Base-by-base conservation (phyloP, 1,140 invertebrate species). In the Drosophila erecta region DNA sequence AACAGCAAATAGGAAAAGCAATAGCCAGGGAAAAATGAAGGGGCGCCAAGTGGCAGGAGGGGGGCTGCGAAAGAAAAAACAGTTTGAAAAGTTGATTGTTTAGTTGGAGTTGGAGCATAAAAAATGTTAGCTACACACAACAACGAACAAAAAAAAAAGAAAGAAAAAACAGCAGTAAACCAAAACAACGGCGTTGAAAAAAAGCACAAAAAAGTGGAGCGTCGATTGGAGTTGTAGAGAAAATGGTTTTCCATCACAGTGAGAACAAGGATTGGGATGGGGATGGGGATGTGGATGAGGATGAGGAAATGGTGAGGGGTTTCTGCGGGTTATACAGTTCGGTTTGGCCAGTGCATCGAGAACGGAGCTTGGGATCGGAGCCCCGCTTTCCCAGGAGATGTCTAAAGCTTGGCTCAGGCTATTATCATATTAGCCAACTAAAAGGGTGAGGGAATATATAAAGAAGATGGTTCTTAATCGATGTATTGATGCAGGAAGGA, bases 41-140 rank as follows among this genome's bases (percentile, higher is more conserved):
- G 33, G 35, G 33, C 11, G 41, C 12, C 40, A 33, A 46, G 35
- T 35, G 56, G 66, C 20, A 20, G n/a, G n/a, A 7, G 71, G 11
- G 51, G 44, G 44, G 44, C 27, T 33, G 47, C 20, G 41, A 66
- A 57, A 64, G 47, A 85, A 76, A 86, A 80, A 81, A 86, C 79
- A 77, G 80, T 89, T 89, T 89, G 84, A 89, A 89, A 89, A 89
- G 84, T 89, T 89, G 84, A 89, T 89, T 89, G 84, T 89, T 89
- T 89, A 89, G 84, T 89, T 89, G 84, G 79, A 89, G 84, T 89
- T 89, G 84, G 81, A 89, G 84, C 84, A 87, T 81, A 86, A 86
- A 77, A 81, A 79, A 85, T 84, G 80, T 72, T 83, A 77, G 64
- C 80, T 83, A 70, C 66, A 72, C 66, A 72, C 59, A 72, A 71